These are phyloP conservation scores for Acanthurus tractus DNA, from an alignment of 2,797 vertebrate genomes.

Conservation along the genomic window DNA sequence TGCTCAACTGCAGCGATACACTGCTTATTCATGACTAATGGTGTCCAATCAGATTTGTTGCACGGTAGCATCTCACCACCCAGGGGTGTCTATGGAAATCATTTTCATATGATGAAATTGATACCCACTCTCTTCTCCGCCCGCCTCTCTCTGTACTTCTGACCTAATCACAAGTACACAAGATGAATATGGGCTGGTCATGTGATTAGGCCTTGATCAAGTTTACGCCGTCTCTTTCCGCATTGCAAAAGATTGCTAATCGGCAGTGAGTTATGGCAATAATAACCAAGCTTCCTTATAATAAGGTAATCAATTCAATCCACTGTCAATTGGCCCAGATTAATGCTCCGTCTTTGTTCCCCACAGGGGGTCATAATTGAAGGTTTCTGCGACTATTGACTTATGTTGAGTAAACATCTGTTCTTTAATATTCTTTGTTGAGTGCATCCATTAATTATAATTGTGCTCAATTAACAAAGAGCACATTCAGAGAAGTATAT, in stretches of 20 bases:
- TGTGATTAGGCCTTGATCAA: conserved; percentile 76
- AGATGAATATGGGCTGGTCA: conserved; percentile 77
- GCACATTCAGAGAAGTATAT: conserved; percentile 55
- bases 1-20: conserved; percentile 30
- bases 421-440: conserved; percentile 78
- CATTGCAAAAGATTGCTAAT: conserved; percentile 76
- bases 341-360: conserved; percentile 78
- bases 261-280: conserved; percentile 87
- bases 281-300: conserved; percentile 87
- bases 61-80: conserved; percentile 59
- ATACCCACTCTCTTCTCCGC: conserved; percentile 71
- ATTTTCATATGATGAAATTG: conserved; percentile 76
- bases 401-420: conserved; percentile 84
- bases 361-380: conserved; percentile 79
- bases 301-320: conserved; percentile 88
- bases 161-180: conserved; percentile 78
- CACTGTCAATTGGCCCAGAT: conserved; percentile 82
- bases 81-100: conserved; percentile 75
- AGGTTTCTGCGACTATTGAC: conserved; percentile 82
- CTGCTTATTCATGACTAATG: conserved; percentile 75
- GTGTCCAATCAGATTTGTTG: conserved; percentile 62
- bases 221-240: conserved; percentile 76
- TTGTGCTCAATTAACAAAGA: conserved; percentile 73
- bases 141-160: conserved; percentile 65
- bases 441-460: conserved; percentile 80